Conservation (phyloP, 1,140 invertebrate species). For the Zaprionus gabonicus region DNA sequence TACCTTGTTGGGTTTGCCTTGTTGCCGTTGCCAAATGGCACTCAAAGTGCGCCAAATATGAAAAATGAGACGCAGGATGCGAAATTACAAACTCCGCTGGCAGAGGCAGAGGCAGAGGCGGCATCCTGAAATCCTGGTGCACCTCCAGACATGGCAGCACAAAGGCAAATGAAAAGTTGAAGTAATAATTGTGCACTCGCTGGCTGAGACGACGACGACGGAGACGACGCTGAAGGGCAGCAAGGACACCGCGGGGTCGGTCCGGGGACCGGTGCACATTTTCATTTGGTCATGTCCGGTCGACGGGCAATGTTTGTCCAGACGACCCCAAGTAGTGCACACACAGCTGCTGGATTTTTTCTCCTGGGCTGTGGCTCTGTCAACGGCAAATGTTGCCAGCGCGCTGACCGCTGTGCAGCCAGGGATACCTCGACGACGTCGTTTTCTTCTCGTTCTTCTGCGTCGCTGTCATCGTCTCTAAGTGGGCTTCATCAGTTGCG, state of each 20-base stretch:
- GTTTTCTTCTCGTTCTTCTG: constrained; percentile 26
- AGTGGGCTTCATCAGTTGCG: constrained; percentile 80
- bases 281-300: constrained; percentile 80
- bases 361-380: constrained; percentile 61
- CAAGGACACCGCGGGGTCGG: constrained; percentile 50
- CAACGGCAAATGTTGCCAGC: constrained; percentile 76
- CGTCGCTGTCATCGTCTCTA: constrained; percentile 44
- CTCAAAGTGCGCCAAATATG: constrained; percentile 72
- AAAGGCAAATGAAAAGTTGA: constrained; percentile 75
- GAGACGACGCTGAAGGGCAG: constrained; percentile 38
- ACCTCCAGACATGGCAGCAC: constrained; percentile 67
- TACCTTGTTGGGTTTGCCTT: constrained; percentile 72
- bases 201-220: constrained; percentile 24
- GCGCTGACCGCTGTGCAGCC: constrained; percentile 52
- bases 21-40: constrained; percentile 68
- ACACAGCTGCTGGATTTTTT: constrained; percentile 49
- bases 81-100: constrained; percentile 64
- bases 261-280: constrained; percentile 62
- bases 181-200: constrained; percentile 72
- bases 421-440: constrained; percentile 61
- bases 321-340: constrained; percentile 81
- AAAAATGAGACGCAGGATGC: constrained; percentile 78
- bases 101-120: constrained; percentile 23
- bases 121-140: constrained; percentile 65
- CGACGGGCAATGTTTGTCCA: constrained; percentile 80